Conservation (phyloP, 1,140 invertebrate genomes). For the Mizuhopecten yessoensis region DNA sequence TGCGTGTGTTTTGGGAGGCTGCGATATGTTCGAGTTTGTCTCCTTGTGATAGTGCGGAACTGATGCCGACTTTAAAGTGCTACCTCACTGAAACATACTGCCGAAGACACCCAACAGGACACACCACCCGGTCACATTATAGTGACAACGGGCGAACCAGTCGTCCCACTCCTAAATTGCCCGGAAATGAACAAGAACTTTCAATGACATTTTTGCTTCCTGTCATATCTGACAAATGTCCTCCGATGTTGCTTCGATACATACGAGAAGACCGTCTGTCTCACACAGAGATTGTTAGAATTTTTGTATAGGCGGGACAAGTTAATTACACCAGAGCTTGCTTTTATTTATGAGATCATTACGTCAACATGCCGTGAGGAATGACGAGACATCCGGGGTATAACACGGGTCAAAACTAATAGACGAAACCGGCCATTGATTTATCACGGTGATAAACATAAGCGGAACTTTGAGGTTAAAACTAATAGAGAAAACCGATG, state of each 20-base stretch:
- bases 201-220: too few species aligned
- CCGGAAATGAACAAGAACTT: too few species aligned
- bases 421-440: conserved; percentile 6
- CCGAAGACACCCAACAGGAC: too few species aligned
- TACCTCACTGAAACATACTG: too few species aligned
- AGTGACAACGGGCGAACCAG: too few species aligned
- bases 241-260: neutral
- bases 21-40: too few species aligned
- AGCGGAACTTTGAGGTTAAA: conserved; percentile 8
- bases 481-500: neutral
- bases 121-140: too few species aligned
- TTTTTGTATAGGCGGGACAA: neutral
- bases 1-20: too few species aligned
- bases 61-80: too few species aligned
- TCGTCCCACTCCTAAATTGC: too few species aligned
- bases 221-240: conserved; percentile 5
- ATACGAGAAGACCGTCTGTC: neutral
- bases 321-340: neutral
- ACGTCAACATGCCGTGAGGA: neutral
- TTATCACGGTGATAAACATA: neutral
- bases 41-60: too few species aligned
- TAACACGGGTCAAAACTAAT: neutral
- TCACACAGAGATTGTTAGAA: neutral
- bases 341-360: neutral
- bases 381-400: conserved; percentile 21